Base-by-base conservation (phyloP, 2,797 vertebrate species). In the Champsocephalus esox region DNA sequence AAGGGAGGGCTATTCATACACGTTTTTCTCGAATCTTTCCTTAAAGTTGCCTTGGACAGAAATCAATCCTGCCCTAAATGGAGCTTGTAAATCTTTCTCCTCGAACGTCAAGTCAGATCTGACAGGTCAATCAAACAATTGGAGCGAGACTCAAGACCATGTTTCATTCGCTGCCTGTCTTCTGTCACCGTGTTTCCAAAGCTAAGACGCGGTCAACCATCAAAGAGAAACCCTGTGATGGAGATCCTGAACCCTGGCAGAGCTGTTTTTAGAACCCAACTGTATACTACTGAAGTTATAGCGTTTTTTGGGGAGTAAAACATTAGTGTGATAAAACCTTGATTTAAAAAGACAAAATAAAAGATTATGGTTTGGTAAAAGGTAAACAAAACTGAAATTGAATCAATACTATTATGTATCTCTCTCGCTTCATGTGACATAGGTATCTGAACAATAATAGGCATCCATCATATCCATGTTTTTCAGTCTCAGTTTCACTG, bases 21-120 rank as follows among this genome's bases (percentile, higher is more conserved):
- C n/a, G 16, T 68, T 70, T 75, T 66, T 71, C 60, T 50, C 41
- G 66, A 12, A 48, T 63, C 28, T 75, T 45, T 77, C 55, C 74
- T 28, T 63, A 13, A 24, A 79, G 76, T 79, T 43, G 69, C 69
- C 59, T 49, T 28, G 12, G 63, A 85, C 78, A 78, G 55, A 75
- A 82, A 88, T 90, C 87, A 89, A 82, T 85, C 70, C 28, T 24
- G 19, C 6, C 50, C 69, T 76, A 87, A 87, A 89, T 84, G 79
- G 70, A 80, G 73, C 63, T 70, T 65, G 66, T 88, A 89, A 85
- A 90, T 92, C 83, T 87, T 77, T 72, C 64, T 60, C 70, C 67
- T 74, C 51, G 41, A 51, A 68, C n/a, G 45, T 83, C 72, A 24
- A 66, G 44, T 67, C 69, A 34, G 21, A 66, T 70, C 58, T 78